Conservation (phyloP, 1,140 invertebrate genomes). For the Probaryconus sp. region DNA sequence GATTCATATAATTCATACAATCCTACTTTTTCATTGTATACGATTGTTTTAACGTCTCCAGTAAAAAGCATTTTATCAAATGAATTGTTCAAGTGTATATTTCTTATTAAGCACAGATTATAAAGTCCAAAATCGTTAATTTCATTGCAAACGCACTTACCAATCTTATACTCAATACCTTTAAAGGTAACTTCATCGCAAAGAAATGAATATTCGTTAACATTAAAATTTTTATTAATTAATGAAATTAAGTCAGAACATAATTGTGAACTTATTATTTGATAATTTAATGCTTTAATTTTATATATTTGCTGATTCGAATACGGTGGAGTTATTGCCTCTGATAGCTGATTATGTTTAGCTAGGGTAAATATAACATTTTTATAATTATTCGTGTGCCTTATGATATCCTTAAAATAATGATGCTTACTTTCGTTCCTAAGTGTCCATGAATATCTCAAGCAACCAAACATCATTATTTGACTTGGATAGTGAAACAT, state of each 20-base stretch:
- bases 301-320: no score
- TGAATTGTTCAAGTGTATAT: background rate
- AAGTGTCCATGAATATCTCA: slow-evolving; percentile 19
- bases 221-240: no score
- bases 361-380: slow-evolving; percentile 12
- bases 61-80: slow-evolving; percentile 5
- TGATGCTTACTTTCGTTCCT: slow-evolving; percentile 19
- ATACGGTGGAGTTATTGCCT: slow-evolving; percentile 5
- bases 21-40: slow-evolving; percentile 1
- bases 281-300: no score
- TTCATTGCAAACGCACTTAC: background rate
- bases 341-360: background rate
- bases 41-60: background rate
- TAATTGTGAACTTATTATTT: no score
- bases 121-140: background rate
- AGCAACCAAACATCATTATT: slow-evolving; percentile 8
- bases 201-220: no score
- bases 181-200: no score
- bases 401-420: slow-evolving; percentile 8
- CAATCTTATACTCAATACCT: no score
- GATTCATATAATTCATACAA: background rate
- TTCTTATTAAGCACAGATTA: slow-evolving; percentile 4
- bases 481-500: slow-evolving; percentile 6
- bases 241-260: no score
- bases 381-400: slow-evolving; percentile 5